Base-by-base conservation (phyloP, 2,888 invertebrate species). In the Andrena hattorfiana region DNA sequence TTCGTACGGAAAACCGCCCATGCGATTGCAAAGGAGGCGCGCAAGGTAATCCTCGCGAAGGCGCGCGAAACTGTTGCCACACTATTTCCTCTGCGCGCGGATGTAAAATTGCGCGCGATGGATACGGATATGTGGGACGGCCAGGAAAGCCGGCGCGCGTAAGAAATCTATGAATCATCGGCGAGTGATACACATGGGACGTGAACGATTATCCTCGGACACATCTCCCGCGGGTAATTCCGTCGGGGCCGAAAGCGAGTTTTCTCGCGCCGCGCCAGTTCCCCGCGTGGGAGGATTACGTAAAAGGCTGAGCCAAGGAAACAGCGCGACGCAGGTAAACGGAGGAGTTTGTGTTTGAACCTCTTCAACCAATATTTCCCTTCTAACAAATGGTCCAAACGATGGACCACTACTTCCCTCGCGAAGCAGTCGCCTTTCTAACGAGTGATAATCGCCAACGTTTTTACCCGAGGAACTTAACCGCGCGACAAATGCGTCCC, bases 111-210 rank as follows among this genome's bases (percentile, higher is more conserved):
- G 85, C 79, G 67, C 83, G 67, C 49, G 59, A 75, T 74, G 77
- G 80, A 76, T 75, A 62, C 75, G 83, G 73, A 84, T 75, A 75
- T 82, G 88, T 89, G 87, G 87, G 89, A 85, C 83, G 87, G 67
- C 63, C 66, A 81, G 85, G 86, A 83, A 86, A 83, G 79, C 77
- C 69, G 51, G 77, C 64, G 49, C 70, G 54, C 78, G 74, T 75
- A 85, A 79, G 85, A 87, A 83, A 87, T 84, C 87, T 84, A 89
- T 88, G 88, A 89, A 89, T 88, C 88, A 88, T 83, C 84, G 69
- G 35, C 49, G 7, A 64, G 49, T 84, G 85, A 85, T 85, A 81
- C 81, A 81, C 80, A 85, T 77, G 78, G 72, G 76, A 66, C 59
- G 56, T 60, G 51, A 74, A 68, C 70, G 48, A 77, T 42, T 42